Evolutionary conservation across 2,888 invertebrate genomes (phyloP).

Genomic region (Tenthredo scrophulariae): DNA sequence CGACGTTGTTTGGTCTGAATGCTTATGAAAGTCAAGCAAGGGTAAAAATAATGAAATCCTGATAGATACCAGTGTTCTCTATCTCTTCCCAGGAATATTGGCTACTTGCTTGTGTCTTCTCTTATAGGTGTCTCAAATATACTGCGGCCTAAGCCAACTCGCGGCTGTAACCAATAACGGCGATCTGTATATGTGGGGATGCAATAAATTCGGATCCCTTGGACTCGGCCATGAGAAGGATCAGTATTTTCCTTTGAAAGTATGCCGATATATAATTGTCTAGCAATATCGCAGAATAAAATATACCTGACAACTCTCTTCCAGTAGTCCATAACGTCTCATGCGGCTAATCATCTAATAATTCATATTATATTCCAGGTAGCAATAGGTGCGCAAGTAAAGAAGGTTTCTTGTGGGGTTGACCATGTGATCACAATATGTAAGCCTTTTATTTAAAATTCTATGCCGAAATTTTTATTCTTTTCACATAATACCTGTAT

Average conservation of each 20-base stretch:
- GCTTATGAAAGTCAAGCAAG: constrained; percentile 87
- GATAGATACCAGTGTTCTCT: neutral
- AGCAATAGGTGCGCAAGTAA: constrained; percentile 87
- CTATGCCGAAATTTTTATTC: neutral
- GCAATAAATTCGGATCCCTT: constrained; percentile 90
- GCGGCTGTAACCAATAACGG: constrained; percentile 91
- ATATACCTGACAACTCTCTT: constrained; percentile 4
- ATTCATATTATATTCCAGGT: constrained; percentile 74
- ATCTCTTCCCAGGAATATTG: neutral
- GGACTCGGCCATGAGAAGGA: constrained; percentile 90
- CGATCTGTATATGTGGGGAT: constrained; percentile 95
- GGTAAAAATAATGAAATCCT: constrained; percentile 75
- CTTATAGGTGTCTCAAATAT: constrained; percentile 80
- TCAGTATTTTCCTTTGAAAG: constrained; percentile 94
- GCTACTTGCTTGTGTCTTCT: neutral
- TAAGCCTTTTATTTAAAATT: constrained; percentile 83
- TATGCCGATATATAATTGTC: constrained; percentile 67
- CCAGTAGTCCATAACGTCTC: neutral
- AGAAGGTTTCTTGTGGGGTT: constrained; percentile 89
- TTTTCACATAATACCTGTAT: neutral
- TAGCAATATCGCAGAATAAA: neutral
- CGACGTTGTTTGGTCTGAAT: constrained; percentile 91
- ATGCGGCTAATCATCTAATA: neutral
- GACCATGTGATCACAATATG: constrained; percentile 92
- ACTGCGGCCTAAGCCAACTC: constrained; percentile 87